Evolutionary conservation across 2,797 vertebrate species (phyloP).

Genomic region (Myotis planiceps): DNA sequence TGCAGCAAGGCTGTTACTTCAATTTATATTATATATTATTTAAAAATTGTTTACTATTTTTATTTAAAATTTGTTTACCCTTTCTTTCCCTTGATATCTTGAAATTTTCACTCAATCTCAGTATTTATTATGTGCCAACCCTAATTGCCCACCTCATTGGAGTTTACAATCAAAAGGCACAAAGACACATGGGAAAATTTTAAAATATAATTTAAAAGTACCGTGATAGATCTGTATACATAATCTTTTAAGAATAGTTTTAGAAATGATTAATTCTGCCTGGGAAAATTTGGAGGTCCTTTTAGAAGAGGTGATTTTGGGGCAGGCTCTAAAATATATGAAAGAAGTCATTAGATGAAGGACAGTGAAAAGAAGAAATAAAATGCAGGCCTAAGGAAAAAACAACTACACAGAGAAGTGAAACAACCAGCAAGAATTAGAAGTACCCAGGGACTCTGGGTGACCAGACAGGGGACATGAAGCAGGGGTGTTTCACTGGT

Average conservation of each 20-base stretch:
- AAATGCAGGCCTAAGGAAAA: background rate
- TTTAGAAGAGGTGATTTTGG: background rate
- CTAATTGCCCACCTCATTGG: background rate
- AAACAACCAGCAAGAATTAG: background rate
- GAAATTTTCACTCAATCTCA: slow-evolving; percentile 1
- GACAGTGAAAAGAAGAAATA: background rate
- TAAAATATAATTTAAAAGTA: background rate
- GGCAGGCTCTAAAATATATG: background rate
- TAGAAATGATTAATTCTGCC: background rate
- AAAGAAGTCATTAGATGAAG: background rate
- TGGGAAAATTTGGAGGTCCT: background rate
- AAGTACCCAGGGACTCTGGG: background rate
- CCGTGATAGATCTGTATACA: background rate
- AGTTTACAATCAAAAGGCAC: slow-evolving; percentile 6
- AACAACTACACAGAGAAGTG: background rate
- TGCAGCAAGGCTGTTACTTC: background rate
- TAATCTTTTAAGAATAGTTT: background rate
- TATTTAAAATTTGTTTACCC: background rate
- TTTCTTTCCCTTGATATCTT: slow-evolving; percentile 6
- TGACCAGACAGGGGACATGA: background rate
- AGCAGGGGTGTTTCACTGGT: background rate
- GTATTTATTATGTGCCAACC: background rate
- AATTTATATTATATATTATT: background rate
- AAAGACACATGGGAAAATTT: background rate
- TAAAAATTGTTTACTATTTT: background rate